phyloP scores from a whole-genome alignment of 2,113 vertebrate species.

The Pelobates fuscus region DNA sequence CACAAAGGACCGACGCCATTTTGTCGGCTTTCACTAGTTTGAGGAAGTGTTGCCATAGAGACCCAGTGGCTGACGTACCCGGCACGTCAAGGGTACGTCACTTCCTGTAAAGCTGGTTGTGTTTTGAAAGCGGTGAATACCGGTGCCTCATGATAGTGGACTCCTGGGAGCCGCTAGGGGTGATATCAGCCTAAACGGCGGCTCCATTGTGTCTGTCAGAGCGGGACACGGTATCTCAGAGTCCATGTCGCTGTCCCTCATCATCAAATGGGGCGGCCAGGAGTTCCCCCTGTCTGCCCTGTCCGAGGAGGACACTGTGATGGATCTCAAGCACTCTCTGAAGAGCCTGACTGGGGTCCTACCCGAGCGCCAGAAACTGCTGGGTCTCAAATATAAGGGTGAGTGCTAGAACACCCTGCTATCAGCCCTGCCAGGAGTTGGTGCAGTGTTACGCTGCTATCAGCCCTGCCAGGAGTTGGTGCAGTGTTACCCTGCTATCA shows the following conservation, averaged over 20 bases:
- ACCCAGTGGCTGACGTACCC: background rate
- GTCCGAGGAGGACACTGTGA: slow-evolving; percentile 93
- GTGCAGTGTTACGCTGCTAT: too few relatives aligned
- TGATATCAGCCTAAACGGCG: background rate
- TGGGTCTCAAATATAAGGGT: slow-evolving; percentile 98
- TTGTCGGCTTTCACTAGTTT: too few relatives aligned
- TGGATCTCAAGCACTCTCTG: slow-evolving; percentile 96
- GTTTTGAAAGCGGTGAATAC: background rate
- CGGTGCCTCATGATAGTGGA: slow-evolving; percentile 28
- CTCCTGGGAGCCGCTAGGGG: background rate
- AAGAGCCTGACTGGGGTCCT: slow-evolving; percentile 94
- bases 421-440: background rate
- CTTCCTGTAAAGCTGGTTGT: slow-evolving; percentile 12
- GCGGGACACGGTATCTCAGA: slow-evolving; percentile 6
- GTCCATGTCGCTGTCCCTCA: slow-evolving; percentile 92
- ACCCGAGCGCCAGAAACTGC: slow-evolving; percentile 92
- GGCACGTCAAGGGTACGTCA: background rate
- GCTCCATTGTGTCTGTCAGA: background rate
- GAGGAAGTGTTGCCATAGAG: slow-evolving; percentile 24
- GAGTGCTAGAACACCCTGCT: slow-evolving; percentile 43
- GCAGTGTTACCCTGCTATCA: too few relatives aligned
- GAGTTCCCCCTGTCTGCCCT: slow-evolving; percentile 94
- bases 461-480: too few relatives aligned
- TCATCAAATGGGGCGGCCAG: slow-evolving; percentile 98
- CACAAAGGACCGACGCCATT: too few relatives aligned